Evolutionary conservation across 2,797 vertebrate species (phyloP), one percentile per base, ranked within the genome.

Genomic region (Gallinago solitaria): DNA sequence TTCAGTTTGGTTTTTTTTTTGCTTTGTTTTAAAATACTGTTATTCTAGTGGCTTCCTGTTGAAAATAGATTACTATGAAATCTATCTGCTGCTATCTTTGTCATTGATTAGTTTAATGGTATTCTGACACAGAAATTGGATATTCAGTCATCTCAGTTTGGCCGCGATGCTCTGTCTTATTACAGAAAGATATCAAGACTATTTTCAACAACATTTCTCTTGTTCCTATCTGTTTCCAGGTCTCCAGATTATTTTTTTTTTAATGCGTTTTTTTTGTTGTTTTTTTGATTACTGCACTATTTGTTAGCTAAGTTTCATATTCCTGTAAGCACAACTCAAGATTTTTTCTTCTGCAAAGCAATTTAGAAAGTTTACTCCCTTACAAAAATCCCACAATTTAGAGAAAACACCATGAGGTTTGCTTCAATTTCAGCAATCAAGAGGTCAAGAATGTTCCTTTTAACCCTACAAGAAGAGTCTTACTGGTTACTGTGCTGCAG

Each of bases 391-490:
- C n/a, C 21, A 25, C 30, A 27, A 81, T 88, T 87, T 76, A 59
- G 48, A 81, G 65, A 85, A 73, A 85, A 91, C 18, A 51, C 24
- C 82, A 33, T 47, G 57, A 77, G 21, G 64, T 83, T 95, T 93
- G 30, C 28, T 84, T 95, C 76, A 89, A 82, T 92, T 96, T 54
- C 54, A 70, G 50, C 70, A 86, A 83, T 83, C 71, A 96, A n/a
- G n/a, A 75, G 73, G 69, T 95, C 70, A 80, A 43, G 64, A 57
- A 73, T 12, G 48, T 37, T 95, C 32, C 27, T 84, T 92, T 89
- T 81, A 93, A 73, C 18, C 56, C 45, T 76, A 14, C 18, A 57
- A 60, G 69, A 63, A 80, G 51, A 79, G 10, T 61, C 25, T 68
- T 57, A 60, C 54, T 76, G 51, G 16, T 47, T 83, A 41, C 15